phyloP scores from a whole-genome alignment of 1,140 invertebrate species.

The Aradophagus sp. region DNA sequence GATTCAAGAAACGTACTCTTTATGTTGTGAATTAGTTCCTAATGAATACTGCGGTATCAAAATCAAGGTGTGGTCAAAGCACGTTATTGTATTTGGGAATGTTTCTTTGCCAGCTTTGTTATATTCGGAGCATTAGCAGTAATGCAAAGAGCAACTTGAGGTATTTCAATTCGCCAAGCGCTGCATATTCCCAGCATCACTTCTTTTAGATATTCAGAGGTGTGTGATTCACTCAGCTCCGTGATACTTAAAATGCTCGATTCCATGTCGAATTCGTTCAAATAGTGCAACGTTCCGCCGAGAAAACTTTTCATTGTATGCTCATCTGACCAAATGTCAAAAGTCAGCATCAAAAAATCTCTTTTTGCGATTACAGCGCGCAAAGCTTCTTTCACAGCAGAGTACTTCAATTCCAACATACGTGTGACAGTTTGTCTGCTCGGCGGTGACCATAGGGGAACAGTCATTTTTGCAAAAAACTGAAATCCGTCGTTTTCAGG shows the following conservation, averaged over 20 bases:
- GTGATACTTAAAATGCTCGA: conserved; percentile 15
- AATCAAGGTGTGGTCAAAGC: conserved; percentile 20
- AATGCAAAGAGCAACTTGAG: background rate
- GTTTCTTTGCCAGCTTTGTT: conserved; percentile 5
- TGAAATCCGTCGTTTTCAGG: conserved; percentile 17
- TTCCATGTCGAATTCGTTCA: conserved; percentile 1
- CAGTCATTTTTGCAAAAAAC: conserved; percentile 9
- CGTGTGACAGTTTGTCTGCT: conserved; percentile 5
- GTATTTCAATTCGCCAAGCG: conserved; percentile 5
- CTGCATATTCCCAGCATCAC: conserved; percentile 1
- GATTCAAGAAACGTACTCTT: conserved; percentile 7
- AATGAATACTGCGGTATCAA: conserved; percentile 9
- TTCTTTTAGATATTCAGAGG: conserved; percentile 10
- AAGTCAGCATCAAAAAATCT: too few species aligned
- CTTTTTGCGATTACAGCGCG: too few species aligned
- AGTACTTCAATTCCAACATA: conserved; percentile 5
- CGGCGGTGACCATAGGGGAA: conserved; percentile 5
- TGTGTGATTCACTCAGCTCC: conserved; percentile 5
- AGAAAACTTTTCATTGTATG: conserved; percentile 13
- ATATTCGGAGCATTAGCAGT: conserved; percentile 17
- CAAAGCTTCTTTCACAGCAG: background rate
- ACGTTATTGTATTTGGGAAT: conserved; percentile 4
- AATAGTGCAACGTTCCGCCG: conserved; percentile 16
- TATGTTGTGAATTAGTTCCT: conserved; percentile 8
- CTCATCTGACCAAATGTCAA: conserved; percentile 12